Base-by-base conservation (phyloP, 1,140 invertebrate genomes). In the Pseudomyrmex concolor region DNA sequence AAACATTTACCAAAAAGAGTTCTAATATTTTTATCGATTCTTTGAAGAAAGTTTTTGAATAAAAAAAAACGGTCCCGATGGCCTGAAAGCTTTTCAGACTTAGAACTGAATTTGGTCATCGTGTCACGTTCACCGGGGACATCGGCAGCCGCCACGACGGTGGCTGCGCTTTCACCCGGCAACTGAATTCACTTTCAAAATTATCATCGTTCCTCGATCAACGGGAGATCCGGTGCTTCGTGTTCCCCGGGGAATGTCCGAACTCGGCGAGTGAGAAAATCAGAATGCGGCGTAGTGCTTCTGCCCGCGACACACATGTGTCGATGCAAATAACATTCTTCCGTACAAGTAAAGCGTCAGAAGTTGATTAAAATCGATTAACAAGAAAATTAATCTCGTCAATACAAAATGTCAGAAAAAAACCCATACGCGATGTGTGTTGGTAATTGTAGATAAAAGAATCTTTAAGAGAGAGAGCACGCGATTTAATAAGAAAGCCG, bases 81-180 rank as follows among this genome's bases (percentile, higher is more conserved):
- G 51, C 70, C 80, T 59, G 50, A 78, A 77, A 66, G 74, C 82
- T 19, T 19, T 85, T 86, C 45, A 55, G 60, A 63, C 73, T 84
- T 88, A 88, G 85, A 64, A 66, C 67, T 86, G 86, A 91, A 92
- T 92, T 92, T 91, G 90, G 89, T 88, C 90, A 92, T 67, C 90
- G 90, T 90, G 90, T 90, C 91, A 90, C 90, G 91, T 91, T 91
- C 88, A 73, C 83, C 81, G 86, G 66, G 54, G 71, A 85, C 85
- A 73, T 68, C 70, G 22, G 51, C 34, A 82, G 72, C 68, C 71
- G 43, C 70, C 34, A 34, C 34, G 34, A 34, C 34, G 34, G 34
- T 34, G 34, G 34, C 34, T 34, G 34, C 64, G 90, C 90, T 92
- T 92, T 92, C 90, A 89, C 91, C 86, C 68, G 67, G 51, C 64